Base-by-base conservation (phyloP, 2,888 invertebrate genomes). In the Acleris emargana region DNA sequence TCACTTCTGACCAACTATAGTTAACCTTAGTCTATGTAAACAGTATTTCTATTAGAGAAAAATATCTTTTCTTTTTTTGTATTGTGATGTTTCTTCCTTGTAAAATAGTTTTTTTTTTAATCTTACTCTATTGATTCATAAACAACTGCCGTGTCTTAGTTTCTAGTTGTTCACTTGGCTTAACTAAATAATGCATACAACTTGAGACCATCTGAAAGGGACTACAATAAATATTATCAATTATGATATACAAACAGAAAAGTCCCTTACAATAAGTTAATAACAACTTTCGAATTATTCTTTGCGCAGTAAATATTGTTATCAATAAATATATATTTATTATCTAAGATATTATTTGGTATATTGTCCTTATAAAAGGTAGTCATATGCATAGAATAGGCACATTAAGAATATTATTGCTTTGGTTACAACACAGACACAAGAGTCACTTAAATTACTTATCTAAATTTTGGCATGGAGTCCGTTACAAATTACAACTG, bases 391-490 rank as follows among this genome's bases (percentile, higher is more conserved):
- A 86, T 82, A 87, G 74, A 77, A 76, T 88, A 91, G 89, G 88
- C 89, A 90, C 87, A 87, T 87, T 83, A 83, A 80, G 72, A 80
- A 84, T 82, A 84, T 88, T 91, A 91, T 91, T 91, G 91, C 91
- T 91, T 91, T 91, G 91, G 91, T 90, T 90, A 87, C 84, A 89
- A 87, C 86, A 88, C 84, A 90, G 86, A 79, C 76, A 78, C 84
- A 83, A 82, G 80, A 86, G 84, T 87, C 83, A 87, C 88, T 86
- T 85, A 76, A 83, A 83, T 84, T 76, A 84, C 86, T 86, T 88
- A 78, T 86, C 88, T 89, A 89, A 87, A 88, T 85, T 89, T 91
- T 91, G 90, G 90, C 89, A 89, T 85, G 86, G 82, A 80, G 76
- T 75, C 78, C 80, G 83, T 84, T 76, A 82, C 77, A 82, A 83